Conservation (phyloP, 2,888 invertebrate species). For the Noctua comes region DNA sequence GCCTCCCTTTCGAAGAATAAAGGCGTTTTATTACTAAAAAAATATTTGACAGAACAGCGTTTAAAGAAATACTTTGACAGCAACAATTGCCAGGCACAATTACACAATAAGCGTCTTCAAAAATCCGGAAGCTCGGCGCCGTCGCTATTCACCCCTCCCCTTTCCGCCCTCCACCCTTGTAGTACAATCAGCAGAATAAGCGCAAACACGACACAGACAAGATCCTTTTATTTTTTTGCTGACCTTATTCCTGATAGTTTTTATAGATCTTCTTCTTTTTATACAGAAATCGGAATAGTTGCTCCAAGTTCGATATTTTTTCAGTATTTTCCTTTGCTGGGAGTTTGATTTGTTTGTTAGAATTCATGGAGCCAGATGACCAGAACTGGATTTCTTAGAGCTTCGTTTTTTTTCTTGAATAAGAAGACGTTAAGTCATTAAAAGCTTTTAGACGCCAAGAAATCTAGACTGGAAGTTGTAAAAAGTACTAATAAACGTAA, state of each 20-base stretch:
- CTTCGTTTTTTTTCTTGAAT: not conserved
- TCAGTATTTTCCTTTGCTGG: not conserved
- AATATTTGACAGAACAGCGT: too few relatives aligned
- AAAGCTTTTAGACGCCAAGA: slow-evolving; percentile 19
- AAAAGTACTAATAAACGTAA: not conserved
- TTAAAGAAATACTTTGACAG: slow-evolving; percentile 3
- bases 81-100: slow-evolving; percentile 19
- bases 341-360: slow-evolving; percentile 32
- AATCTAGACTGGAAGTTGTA: slow-evolving; percentile 5
- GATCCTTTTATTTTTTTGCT: slow-evolving; percentile 53
- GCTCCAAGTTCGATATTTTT: slow-evolving; percentile 9
- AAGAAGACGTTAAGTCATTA: not conserved
- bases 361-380: slow-evolving; percentile 6
- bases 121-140: slow-evolving; percentile 26
- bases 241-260: slow-evolving; percentile 55
- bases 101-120: slow-evolving; percentile 23
- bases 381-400: not conserved
- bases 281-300: slow-evolving; percentile 37
- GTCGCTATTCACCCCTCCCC: slow-evolving; percentile 7
- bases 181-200: slow-evolving; percentile 59
- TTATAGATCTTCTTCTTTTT: slow-evolving; percentile 42
- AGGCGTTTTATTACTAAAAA: too few relatives aligned
- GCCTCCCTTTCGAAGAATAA: too few relatives aligned
- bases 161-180: slow-evolving; percentile 3
- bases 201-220: slow-evolving; percentile 52